phyloP scores from a whole-genome alignment of 2,797 vertebrate genomes.

The Diplodus sargus region DNA sequence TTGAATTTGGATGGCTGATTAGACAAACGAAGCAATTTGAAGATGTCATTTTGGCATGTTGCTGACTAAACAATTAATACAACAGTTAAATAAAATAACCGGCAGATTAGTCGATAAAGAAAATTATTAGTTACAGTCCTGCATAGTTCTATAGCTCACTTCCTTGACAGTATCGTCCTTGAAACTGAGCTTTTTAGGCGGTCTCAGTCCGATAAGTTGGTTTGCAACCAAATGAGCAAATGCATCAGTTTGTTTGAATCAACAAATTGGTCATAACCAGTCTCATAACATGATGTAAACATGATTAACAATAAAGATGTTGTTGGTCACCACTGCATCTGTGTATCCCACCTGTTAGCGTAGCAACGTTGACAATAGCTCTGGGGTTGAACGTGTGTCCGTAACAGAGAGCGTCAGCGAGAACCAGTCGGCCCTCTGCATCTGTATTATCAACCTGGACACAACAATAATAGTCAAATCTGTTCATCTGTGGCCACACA shows the following conservation, averaged over 20 bases:
- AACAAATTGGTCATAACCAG: background rate
- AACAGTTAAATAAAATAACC: too few relatives aligned
- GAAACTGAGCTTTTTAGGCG: background rate
- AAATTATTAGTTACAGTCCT: background rate
- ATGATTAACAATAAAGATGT: background rate
- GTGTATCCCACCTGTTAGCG: slow-evolving; percentile 89
- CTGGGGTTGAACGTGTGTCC: slow-evolving; percentile 91
- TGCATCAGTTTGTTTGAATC: background rate
- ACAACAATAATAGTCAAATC: background rate
- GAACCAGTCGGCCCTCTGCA: slow-evolving; percentile 93
- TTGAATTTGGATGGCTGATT: background rate
- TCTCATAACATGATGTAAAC: background rate
- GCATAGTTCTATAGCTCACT: background rate
- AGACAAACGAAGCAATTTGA: too few relatives aligned
- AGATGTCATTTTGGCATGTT: background rate
- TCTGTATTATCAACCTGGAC: slow-evolving; percentile 97
- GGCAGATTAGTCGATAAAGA: too few relatives aligned
- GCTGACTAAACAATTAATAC: too few relatives aligned
- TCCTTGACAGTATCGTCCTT: background rate
- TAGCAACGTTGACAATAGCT: slow-evolving; percentile 93
- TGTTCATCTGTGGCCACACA: background rate
- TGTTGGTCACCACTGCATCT: background rate
- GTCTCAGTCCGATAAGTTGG: background rate
- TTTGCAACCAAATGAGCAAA: background rate
- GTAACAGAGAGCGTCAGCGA: slow-evolving; percentile 94